These are phyloP conservation scores for Leucophora obtusa DNA, from an alignment of 2,888 invertebrate genomes.

Conservation along the genomic window DNA sequence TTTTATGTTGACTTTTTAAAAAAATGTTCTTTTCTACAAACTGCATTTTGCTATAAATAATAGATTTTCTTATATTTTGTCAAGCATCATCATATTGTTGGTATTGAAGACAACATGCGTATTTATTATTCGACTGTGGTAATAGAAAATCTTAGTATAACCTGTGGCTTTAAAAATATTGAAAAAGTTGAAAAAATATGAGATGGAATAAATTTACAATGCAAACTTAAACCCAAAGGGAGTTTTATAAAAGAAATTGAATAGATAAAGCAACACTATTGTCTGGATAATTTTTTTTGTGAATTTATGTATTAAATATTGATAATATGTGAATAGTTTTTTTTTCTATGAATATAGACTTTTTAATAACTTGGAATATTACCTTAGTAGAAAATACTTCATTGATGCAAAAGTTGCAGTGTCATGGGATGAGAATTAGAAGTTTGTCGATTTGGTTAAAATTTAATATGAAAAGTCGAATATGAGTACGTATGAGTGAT, in stretches of 20 bases:
- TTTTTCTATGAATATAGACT: not conserved
- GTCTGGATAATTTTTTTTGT: not conserved
- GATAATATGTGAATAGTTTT: not conserved
- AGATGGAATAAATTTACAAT: slow-evolving; percentile 12
- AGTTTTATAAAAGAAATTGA: slow-evolving; percentile 42
- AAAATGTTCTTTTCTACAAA: not conserved
- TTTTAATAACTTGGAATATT: not conserved
- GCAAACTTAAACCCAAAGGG: slow-evolving; percentile 43
- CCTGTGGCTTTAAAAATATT: slow-evolving; percentile 46
- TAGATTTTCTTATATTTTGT: slow-evolving; percentile 2
- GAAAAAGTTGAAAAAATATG: slow-evolving; percentile 8
- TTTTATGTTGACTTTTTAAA: no score
- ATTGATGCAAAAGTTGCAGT: not conserved
- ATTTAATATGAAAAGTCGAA: no score
- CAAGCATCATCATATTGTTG: not conserved
- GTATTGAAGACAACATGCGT: not conserved
- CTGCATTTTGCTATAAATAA: not conserved
- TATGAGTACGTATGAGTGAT: no score
- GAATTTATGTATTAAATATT: not conserved
- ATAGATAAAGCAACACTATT: slow-evolving; percentile 41
- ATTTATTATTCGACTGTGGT: not conserved
- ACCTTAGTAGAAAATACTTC: not conserved
- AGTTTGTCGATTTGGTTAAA: not conserved
- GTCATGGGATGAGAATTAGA: not conserved
- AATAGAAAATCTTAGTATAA: slow-evolving; percentile 49